Base-by-base conservation (phyloP, 1,140 invertebrate genomes). In the Heliconius hermathena region DNA sequence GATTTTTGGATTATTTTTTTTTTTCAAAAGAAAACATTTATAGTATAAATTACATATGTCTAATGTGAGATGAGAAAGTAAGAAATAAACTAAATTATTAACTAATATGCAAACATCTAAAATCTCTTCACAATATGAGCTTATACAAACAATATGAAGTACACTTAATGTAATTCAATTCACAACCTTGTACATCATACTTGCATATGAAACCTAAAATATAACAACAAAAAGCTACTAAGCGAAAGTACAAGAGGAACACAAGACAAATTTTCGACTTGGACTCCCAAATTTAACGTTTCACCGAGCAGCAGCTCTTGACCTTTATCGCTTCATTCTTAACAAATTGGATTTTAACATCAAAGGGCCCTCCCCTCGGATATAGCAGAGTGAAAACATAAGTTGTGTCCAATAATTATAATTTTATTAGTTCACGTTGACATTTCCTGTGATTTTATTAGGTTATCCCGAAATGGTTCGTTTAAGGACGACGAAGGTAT, bases 301-400 rank as follows among this genome's bases (percentile, higher is more conserved):
- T 29, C 60, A 66, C 9, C 60, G 13, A 66, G 60, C 60, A 29
- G 0, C 26, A 52, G 20, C 60, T 66, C 60, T 66, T 66, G 60
- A 66, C 60, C 60, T 66, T 66, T 66, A 66, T 66, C 60, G 60
- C 26, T 66, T 66, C 11, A 66, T 66, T 66, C 60, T 66, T 66
- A 66, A 29, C 60, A 66, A 66, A 66, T 66, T 66, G 60, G 13
- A 66, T 66, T 66, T 66, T 26, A 66, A 66, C 38, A 72, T 72
- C 41, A 75, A 75, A 60, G 74, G 16, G 22, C 8, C 18, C 3
- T 66, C 26, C 8, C 9, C 20, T 57, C 33, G 74, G 33, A 57
- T 60, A 33, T 75, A 54, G 16, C 54, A n/a, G 36, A 60, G n/a
- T 60, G n/a, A 60, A 75, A 60, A 75, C 29, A 72, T 72, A 75